These are phyloP conservation scores for Hemicordylus capensis DNA, from an alignment of 2,113 vertebrate species.

Conservation along the genomic window DNA sequence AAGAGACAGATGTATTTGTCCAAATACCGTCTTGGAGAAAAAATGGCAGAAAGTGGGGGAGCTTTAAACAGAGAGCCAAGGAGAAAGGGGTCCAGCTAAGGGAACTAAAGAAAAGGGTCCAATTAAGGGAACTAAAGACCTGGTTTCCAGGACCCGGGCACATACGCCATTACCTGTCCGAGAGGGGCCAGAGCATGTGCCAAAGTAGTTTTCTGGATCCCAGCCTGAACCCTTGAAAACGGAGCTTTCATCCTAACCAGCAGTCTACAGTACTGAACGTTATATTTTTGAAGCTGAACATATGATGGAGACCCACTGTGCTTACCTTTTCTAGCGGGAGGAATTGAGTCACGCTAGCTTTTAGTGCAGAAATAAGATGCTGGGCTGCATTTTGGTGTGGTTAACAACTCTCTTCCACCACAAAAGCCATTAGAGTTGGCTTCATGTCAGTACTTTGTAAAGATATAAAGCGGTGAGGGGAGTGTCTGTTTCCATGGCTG, in stretches of 20 bases:
- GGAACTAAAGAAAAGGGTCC: no score
- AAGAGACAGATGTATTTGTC: no score
- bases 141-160: not conserved
- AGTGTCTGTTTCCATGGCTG: not conserved
- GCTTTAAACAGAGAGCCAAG: no score
- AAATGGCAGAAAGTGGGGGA: no score
- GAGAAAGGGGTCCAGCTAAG: no score
- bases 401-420: not conserved
- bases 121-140: not conserved
- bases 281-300: slow-evolving; percentile 1
- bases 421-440: not conserved
- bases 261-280: not conserved
- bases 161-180: not conserved
- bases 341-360: not conserved
- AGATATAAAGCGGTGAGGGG: no score
- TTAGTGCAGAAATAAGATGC: not conserved
- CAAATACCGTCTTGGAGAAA: no score
- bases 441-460: not conserved
- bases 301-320: not conserved
- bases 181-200: not conserved
- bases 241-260: not conserved
- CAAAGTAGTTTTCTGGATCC: not conserved
- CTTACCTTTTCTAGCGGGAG: not conserved
- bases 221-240: not conserved
- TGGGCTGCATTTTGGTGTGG: not conserved